Evolutionary conservation across 2,113 vertebrate genomes (phyloP).

Genomic region (Lepus americanus): DNA sequence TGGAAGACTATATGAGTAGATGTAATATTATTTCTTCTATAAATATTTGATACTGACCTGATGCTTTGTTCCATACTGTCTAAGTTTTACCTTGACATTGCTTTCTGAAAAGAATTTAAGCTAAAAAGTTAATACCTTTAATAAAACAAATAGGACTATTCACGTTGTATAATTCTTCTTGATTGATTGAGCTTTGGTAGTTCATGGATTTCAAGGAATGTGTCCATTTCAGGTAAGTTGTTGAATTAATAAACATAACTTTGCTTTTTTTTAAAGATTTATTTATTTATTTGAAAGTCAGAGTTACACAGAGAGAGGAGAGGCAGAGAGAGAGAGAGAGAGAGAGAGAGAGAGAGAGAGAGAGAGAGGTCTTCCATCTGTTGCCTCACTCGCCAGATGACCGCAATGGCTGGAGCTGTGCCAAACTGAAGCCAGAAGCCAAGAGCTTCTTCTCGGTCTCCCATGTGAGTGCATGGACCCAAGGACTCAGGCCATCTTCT

Average conservation of each 20-base stretch:
- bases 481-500: too few species aligned
- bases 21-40: background rate
- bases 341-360: too few species aligned
- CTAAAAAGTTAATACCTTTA: slow-evolving; percentile 6
- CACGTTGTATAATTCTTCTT: background rate
- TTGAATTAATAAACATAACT: slow-evolving; percentile 35
- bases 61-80: background rate
- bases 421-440: too few species aligned
- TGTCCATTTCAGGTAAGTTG: background rate
- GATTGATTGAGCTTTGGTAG: background rate
- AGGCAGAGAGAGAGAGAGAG: too few species aligned
- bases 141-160: background rate
- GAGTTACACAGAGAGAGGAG: too few species aligned
- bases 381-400: too few species aligned
- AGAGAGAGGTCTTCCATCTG: too few species aligned
- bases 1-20: background rate
- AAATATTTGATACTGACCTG: background rate
- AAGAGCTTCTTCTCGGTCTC: too few species aligned
- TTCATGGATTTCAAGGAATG: background rate
- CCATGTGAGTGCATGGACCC: too few species aligned
- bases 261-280: too few species aligned
- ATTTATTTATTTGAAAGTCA: too few species aligned
- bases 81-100: background rate
- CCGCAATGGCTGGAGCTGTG: too few species aligned
- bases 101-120: background rate